A percentile compares a stretch with the other conserved stretches of the same genome.
phyloP scores from a whole-genome alignment of 2,797 vertebrate species.

The Gymnoscopelus braueri region DNA sequence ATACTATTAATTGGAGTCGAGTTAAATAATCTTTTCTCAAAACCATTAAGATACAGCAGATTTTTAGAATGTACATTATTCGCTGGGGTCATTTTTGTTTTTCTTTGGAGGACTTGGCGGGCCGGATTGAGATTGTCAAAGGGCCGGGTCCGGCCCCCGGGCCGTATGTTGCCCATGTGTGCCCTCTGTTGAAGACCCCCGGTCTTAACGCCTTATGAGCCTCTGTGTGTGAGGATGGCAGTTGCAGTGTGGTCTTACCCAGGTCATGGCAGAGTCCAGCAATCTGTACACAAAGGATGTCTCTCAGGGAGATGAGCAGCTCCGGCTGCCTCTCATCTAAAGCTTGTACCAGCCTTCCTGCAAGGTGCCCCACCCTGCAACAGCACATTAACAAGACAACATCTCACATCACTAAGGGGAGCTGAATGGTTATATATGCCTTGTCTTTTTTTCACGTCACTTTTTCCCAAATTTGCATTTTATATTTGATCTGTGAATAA shows the following conservation, averaged over 20 bases:
- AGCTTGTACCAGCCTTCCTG: constrained; percentile 84
- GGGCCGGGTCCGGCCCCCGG: too few relatives aligned
- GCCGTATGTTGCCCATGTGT: too few relatives aligned
- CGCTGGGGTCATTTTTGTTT: too few relatives aligned
- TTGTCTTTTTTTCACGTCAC: neutral
- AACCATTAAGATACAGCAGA: too few relatives aligned
- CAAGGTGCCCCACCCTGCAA: constrained; percentile 89
- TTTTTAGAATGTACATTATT: too few relatives aligned
- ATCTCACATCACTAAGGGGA: neutral
- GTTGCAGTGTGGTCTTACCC: constrained; percentile 78
- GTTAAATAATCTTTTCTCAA: too few relatives aligned
- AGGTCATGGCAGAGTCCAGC: constrained; percentile 96
- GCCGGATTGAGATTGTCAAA: too few relatives aligned
- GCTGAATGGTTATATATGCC: neutral
- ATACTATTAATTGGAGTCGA: too few relatives aligned
- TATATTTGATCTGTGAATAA: too few relatives aligned
- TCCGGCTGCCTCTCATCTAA: constrained; percentile 89
- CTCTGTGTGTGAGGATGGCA: neutral
- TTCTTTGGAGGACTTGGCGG: too few relatives aligned
- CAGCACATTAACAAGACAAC: constrained; percentile 5
- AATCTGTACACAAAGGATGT: constrained; percentile 95
- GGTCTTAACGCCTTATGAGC: neutral
- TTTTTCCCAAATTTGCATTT: too few relatives aligned
- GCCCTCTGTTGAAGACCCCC: too few relatives aligned
- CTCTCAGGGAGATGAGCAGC: constrained; percentile 85